These are phyloP conservation scores for Echinops telfairi DNA, from an alignment of 2,113 vertebrate species.

Conservation along the genomic window DNA sequence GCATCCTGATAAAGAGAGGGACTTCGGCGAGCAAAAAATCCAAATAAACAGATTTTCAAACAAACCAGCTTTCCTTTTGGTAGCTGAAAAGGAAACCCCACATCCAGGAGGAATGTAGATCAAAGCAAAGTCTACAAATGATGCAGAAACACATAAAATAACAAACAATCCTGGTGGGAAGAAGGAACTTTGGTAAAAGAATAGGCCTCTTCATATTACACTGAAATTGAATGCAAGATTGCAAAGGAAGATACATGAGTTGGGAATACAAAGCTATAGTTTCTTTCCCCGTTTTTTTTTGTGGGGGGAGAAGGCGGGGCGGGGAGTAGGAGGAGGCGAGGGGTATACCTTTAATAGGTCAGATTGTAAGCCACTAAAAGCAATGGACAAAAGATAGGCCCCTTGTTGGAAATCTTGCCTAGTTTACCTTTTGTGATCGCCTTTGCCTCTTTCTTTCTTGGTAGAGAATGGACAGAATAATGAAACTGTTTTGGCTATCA, in stretches of 20 bases:
- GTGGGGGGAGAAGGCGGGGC: not conserved
- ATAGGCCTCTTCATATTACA: conserved; percentile 90
- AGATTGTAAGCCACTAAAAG: conserved; percentile 82
- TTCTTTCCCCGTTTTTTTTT: conserved; percentile 81
- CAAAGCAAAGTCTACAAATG: conserved; percentile 91
- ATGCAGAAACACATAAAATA: conserved; percentile 92
- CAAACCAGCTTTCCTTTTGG: conserved; percentile 89
- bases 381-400: conserved; percentile 78
- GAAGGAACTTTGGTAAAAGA: conserved; percentile 88
- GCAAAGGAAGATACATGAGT: conserved; percentile 84
- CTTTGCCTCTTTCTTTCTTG: conserved; percentile 73
- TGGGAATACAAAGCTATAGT: conserved; percentile 80
- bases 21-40: conserved; percentile 85
- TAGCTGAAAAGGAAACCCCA: conserved; percentile 89
- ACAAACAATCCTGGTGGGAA: conserved; percentile 91
- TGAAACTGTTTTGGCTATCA: conserved; percentile 62
- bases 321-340: not conserved
- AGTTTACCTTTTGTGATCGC: conserved; percentile 64
- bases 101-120: conserved; percentile 91
- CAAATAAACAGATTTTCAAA: conserved; percentile 90
- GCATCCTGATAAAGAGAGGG: conserved; percentile 87
- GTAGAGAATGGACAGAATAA: conserved; percentile 70
- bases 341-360: conserved; percentile 83
- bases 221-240: conserved; percentile 88
- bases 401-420: conserved; percentile 75